Conservation (phyloP, 2,888 invertebrate species). For the Lochmaea crataegi region DNA sequence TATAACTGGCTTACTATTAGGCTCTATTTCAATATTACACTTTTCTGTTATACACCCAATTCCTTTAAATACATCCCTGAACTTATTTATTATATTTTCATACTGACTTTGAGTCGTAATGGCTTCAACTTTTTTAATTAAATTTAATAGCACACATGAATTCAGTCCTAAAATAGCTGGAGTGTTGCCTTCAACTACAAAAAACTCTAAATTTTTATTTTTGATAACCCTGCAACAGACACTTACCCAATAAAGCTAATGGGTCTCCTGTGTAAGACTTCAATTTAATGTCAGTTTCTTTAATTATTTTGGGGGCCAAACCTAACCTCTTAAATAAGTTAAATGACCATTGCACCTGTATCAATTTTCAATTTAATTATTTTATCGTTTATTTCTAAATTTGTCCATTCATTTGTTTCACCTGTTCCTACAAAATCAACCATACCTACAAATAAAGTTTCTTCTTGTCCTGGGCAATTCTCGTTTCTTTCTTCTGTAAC, state of each 20-base stretch:
- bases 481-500: neutral
- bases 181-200: constrained; percentile 30
- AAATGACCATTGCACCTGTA: constrained; percentile 9
- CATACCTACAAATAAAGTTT: constrained; percentile 10
- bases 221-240: constrained; percentile 27
- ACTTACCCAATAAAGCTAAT: constrained; percentile 37
- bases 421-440: neutral
- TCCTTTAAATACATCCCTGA: constrained; percentile 20
- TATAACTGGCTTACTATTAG: constrained; percentile 18
- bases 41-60: too few species aligned
- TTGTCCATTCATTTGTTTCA: neutral
- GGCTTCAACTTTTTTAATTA: constrained; percentile 34
- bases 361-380: constrained; percentile 11
- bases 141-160: constrained; percentile 20
- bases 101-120: neutral
- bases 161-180: constrained; percentile 22
- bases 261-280: constrained; percentile 34
- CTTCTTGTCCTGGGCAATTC: neutral
- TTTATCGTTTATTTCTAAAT: neutral
- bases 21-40: too few species aligned
- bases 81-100: neutral
- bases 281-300: constrained; percentile 26
- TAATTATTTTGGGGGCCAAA: neutral
- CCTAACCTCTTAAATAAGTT: neutral
- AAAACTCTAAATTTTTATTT: constrained; percentile 34